Evolutionary conservation across 2,888 invertebrate genomes (phyloP).

Genomic region (Tenthredo notha): DNA sequence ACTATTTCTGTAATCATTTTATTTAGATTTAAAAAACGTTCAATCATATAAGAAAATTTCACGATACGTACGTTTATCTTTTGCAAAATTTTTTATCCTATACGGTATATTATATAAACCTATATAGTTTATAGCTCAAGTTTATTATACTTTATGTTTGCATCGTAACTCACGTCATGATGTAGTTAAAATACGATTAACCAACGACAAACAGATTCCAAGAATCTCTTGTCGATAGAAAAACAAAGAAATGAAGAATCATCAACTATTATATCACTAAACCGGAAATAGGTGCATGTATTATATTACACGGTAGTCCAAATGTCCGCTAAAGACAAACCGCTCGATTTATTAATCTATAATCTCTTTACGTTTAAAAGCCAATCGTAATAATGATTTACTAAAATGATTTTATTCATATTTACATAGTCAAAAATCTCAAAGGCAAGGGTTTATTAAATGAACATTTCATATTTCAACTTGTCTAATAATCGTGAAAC

Average conservation of each 20-base stretch:
- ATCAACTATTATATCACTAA: not conserved
- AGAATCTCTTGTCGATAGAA: conserved; percentile 35
- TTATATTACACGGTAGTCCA: not conserved
- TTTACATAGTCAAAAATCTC: not conserved
- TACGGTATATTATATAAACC: not conserved
- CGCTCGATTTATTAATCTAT: not conserved
- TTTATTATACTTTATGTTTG: not conserved
- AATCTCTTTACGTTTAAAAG: not conserved
- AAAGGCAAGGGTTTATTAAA: not conserved
- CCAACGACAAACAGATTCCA: conserved; percentile 34
- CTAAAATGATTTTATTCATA: not conserved
- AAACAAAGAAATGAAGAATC: conserved; percentile 8
- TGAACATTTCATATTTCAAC: not conserved
- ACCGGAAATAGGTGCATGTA: conserved; percentile 11
- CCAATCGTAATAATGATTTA: not conserved
- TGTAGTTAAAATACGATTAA: conserved; percentile 46
- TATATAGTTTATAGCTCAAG: conserved; percentile 8
- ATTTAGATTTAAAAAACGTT: not conserved
- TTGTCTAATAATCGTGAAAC: not conserved
- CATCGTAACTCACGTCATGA: conserved; percentile 17
- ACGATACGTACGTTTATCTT: not conserved
- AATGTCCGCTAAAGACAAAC: not conserved
- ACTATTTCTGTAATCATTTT: conserved; percentile 3
- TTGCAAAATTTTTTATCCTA: not conserved
- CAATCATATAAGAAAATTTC: not conserved